A percentile compares a stretch with the other conserved stretches of the same genome.
These are phyloP conservation scores for Phoenoteleia sp. DNA, from an alignment of 2,888 invertebrate species.

Conservation along the genomic window DNA sequence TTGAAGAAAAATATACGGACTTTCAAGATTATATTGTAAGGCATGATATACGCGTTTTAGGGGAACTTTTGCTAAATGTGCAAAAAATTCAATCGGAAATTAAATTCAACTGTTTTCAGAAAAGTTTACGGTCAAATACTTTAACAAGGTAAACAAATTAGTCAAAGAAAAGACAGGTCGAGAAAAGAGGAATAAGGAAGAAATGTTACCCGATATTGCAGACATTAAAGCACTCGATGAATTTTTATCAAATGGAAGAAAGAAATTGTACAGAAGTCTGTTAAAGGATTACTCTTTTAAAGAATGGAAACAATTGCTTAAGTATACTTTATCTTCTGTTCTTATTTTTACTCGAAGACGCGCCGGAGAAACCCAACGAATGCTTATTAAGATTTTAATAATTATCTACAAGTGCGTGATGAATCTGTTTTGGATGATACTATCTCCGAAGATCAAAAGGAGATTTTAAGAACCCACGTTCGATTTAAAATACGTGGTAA, in stretches of 20 bases:
- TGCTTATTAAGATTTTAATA: background rate
- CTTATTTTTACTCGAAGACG: background rate
- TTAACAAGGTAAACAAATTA: conserved; percentile 11
- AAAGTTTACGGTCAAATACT: conserved; percentile 12
- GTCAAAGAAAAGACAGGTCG: background rate
- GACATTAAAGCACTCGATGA: background rate
- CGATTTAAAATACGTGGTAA: background rate
- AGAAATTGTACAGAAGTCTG: background rate
- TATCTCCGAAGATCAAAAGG: background rate
- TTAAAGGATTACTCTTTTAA: background rate
- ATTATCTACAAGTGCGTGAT: no score
- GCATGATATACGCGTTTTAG: no score
- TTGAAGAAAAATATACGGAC: no score
- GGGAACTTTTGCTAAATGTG: no score
- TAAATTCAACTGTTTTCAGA: background rate
- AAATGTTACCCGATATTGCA: background rate
- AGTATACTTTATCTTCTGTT: background rate
- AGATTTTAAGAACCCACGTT: background rate
- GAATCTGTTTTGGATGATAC: no score
- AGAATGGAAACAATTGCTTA: background rate
- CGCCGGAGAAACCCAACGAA: background rate
- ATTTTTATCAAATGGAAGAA: background rate
- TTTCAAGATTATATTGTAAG: no score
- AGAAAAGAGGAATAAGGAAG: background rate
- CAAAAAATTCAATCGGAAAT: no score